Conservation (phyloP, 2,113 vertebrate genomes). For the Archilochus colubris region DNA sequence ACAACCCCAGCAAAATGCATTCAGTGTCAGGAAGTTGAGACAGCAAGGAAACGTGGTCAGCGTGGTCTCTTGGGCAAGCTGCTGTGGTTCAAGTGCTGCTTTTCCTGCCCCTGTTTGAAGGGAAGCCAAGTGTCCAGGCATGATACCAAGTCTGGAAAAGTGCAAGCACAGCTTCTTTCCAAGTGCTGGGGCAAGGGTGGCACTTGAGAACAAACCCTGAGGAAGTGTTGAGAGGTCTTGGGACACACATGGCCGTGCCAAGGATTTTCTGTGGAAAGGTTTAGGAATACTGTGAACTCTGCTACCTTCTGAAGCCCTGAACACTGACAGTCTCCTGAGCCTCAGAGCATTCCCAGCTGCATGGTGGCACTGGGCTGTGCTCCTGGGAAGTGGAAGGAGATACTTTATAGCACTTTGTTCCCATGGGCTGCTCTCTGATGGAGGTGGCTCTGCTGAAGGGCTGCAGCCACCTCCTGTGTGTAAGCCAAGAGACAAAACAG, state of each 20-base stretch:
- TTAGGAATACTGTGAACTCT: neutral
- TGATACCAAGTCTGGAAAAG: accelerated
- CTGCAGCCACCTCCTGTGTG: neutral
- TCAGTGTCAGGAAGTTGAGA: neutral
- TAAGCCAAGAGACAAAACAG: neutral
- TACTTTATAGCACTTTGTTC: neutral
- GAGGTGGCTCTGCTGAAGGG: neutral
- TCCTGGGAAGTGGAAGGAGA: neutral
- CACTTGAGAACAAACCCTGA: neutral
- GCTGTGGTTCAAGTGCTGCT: neutral
- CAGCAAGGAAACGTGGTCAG: neutral
- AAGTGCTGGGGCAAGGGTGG: neutral
- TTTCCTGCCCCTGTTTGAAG: neutral
- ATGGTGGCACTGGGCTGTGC: neutral
- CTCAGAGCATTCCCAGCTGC: accelerated
- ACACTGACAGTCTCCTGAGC: neutral
- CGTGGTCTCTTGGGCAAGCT: accelerated
- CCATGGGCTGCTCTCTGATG: neutral
- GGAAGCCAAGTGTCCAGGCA: neutral
- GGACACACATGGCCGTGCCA: accelerated
- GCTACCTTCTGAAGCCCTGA: neutral
- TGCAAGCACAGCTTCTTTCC: neutral
- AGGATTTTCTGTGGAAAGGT: neutral
- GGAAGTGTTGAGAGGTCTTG: neutral
- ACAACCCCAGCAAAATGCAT: neutral